Conservation (phyloP, 2,113 vertebrate species). For the Nettapus auritus region DNA sequence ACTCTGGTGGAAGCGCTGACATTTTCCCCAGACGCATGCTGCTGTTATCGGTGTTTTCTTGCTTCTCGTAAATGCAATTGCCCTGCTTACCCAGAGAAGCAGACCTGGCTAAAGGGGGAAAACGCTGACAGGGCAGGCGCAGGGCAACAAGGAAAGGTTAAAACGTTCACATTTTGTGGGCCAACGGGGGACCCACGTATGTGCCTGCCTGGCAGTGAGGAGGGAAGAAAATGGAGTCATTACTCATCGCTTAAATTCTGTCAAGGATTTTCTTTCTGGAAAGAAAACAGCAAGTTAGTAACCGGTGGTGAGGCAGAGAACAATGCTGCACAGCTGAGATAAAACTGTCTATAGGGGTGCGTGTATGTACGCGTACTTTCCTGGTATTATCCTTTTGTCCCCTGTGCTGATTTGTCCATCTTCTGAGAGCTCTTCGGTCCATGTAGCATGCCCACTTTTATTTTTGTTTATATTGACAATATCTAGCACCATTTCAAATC, state of each 20-base stretch:
- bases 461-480: background rate
- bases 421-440: background rate
- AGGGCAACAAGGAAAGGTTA: background rate
- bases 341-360: background rate
- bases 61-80: background rate
- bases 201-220: background rate
- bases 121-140: background rate
- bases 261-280: constrained; percentile 42
- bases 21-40: background rate
- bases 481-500: background rate
- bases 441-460: background rate
- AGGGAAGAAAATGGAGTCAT: background rate
- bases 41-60: background rate
- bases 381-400: background rate
- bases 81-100: background rate
- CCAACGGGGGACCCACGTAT: rapidly evolving
- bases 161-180: background rate
- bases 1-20: constrained; percentile 12
- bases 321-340: background rate
- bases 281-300: background rate
- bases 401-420: rapidly evolving
- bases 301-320: background rate
- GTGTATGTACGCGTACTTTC: rapidly evolving
- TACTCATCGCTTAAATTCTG: constrained; percentile 36
- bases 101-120: background rate